These are phyloP conservation scores for Cephus sareptanus DNA, from an alignment of 2,888 invertebrate species.

Conservation along the genomic window DNA sequence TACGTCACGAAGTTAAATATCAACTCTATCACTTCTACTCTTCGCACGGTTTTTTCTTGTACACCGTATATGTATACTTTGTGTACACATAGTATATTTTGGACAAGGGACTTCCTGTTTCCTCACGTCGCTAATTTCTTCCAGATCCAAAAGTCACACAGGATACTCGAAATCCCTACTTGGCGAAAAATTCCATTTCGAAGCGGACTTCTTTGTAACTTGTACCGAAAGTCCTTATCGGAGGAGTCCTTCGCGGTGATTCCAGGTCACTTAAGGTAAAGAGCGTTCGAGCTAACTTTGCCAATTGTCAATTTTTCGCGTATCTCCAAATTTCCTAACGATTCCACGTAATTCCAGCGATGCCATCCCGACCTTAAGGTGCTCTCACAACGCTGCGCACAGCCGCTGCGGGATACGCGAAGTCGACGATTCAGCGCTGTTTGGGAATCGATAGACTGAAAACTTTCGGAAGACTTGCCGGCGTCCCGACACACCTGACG, in stretches of 20 bases:
- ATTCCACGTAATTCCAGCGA: neutral
- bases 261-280: neutral
- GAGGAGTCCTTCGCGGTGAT: neutral
- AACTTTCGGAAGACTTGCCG: neutral
- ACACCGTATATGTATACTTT: too few species aligned
- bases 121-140: neutral
- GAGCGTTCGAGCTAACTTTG: neutral
- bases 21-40: too few species aligned
- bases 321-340: neutral
- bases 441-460: neutral
- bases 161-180: neutral
- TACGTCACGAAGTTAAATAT: too few species aligned
- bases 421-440: neutral
- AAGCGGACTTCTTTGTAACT: neutral
- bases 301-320: neutral
- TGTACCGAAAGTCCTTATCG: neutral
- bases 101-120: neutral
- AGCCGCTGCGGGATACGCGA: neutral
- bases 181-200: neutral
- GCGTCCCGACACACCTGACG: neutral
- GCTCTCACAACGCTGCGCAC: neutral
- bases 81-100: too few species aligned
- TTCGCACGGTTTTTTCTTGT: too few species aligned
- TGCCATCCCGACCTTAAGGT: neutral
- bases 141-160: neutral